These are phyloP conservation scores for Notolepis coatsorum DNA, from an alignment of 2,797 vertebrate genomes.

Conservation along the genomic window DNA sequence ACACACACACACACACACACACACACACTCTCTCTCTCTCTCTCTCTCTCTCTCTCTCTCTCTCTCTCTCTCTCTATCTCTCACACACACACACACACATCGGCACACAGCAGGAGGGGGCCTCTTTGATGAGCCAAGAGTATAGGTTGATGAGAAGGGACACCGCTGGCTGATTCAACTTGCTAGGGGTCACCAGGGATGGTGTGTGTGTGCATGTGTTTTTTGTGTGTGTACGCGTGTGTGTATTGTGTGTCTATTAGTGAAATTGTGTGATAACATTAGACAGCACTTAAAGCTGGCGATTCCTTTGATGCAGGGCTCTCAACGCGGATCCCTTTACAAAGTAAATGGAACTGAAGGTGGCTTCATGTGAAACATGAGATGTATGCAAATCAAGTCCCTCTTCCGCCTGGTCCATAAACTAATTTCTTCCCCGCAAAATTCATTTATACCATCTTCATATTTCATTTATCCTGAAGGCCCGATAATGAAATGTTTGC, in stretches of 20 bases:
- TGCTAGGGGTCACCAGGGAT: constrained; percentile 59
- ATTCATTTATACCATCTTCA: constrained; percentile 54
- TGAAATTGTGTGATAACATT: constrained; percentile 59
- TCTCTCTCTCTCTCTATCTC: too few relatives aligned
- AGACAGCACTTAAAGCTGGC: constrained; percentile 29
- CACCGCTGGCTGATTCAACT: constrained; percentile 71
- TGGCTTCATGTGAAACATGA: constrained; percentile 17
- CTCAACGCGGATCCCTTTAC: constrained; percentile 33
- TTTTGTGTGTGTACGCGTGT: constrained; percentile 15
- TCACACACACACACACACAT: constrained; percentile 42
- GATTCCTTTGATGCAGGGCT: constrained; percentile 59
- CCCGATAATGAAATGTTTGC: constrained; percentile 71
- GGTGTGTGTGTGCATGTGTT: neutral
- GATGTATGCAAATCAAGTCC: constrained; percentile 26
- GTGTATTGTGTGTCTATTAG: constrained; percentile 35
- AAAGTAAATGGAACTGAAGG: constrained; percentile 19
- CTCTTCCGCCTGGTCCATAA: constrained; percentile 42
- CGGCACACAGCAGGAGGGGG: constrained; percentile 58
- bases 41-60: neutral
- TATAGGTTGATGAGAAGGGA: constrained; percentile 75
- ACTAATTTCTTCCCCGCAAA: constrained; percentile 29
- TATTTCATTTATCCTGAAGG: constrained; percentile 58
- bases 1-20: constrained; percentile 20
- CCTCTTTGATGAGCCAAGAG: constrained; percentile 77
- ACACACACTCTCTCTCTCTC: constrained; percentile 13